These are phyloP conservation scores for Sebastes reedi DNA, from an alignment of 2,797 vertebrate genomes.

Conservation along the genomic window DNA sequence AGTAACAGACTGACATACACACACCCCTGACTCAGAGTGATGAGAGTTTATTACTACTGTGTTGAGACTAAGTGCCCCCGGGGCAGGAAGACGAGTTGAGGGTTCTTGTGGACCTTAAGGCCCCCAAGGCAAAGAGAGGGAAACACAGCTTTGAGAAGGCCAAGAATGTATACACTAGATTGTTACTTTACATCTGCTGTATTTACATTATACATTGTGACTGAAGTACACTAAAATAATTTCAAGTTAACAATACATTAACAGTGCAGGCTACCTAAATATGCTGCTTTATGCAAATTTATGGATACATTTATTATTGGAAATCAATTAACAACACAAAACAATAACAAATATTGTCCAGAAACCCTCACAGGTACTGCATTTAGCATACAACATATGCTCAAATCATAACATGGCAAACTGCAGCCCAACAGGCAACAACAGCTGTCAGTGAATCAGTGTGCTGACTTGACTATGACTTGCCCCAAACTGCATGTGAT, in stretches of 20 bases:
- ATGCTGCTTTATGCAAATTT: too few species aligned
- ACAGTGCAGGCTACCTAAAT: neutral
- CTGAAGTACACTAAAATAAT: slow-evolving; percentile 14
- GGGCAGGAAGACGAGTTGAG: slow-evolving; percentile 66
- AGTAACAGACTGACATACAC: slow-evolving; percentile 22
- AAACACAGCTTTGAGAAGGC: slow-evolving; percentile 39
- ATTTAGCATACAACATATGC: too few species aligned
- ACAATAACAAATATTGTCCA: too few species aligned
- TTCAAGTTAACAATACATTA: neutral
- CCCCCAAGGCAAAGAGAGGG: slow-evolving; percentile 54
- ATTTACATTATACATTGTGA: slow-evolving; percentile 21
- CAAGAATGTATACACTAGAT: slow-evolving; percentile 37
- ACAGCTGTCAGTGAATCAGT: too few species aligned
- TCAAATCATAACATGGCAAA: too few species aligned
- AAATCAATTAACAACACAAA: too few species aligned
- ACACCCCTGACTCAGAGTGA: slow-evolving; percentile 67
- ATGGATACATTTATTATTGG: too few species aligned
- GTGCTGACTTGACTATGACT: too few species aligned
- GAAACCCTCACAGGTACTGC: too few species aligned
- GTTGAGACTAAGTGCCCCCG: slow-evolving; percentile 71
- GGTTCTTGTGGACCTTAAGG: slow-evolving; percentile 68
- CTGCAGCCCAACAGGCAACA: too few species aligned
- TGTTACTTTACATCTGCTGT: slow-evolving; percentile 37
- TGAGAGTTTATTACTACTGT: slow-evolving; percentile 82
- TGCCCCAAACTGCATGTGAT: too few species aligned